Evolutionary conservation across 2,888 invertebrate genomes (phyloP).

Genomic region (Hyppa rectilinea): DNA sequence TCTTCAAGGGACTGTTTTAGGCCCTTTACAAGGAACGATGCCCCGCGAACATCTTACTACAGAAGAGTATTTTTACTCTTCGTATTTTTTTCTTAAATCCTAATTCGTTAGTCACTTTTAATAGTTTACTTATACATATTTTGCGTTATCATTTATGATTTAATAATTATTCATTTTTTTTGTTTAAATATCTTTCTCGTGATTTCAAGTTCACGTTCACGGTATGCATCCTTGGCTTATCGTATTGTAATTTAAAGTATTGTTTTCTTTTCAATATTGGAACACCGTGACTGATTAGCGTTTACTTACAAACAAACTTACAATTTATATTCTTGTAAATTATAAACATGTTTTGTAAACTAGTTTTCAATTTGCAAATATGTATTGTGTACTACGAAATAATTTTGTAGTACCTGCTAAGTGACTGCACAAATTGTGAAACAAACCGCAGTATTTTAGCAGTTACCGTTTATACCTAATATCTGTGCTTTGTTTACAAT

Average conservation of each 20-base stretch:
- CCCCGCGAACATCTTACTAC: background rate
- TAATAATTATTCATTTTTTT: background rate
- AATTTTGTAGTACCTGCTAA: conserved; percentile 19
- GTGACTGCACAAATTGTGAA: conserved; percentile 12
- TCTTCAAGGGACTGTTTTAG: conserved; percentile 26
- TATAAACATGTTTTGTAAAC: conserved; percentile 46
- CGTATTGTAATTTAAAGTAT: conserved; percentile 25
- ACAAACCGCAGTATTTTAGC: conserved; percentile 17
- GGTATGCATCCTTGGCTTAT: conserved; percentile 31
- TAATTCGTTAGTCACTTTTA: background rate
- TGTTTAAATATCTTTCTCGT: background rate
- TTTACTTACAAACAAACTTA: conserved; percentile 50
- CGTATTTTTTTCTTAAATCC: background rate
- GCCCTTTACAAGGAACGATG: background rate
- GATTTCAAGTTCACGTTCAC: conserved; percentile 10
- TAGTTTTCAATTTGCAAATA: conserved; percentile 33
- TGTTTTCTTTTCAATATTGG: conserved; percentile 51
- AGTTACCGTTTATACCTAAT: conserved; percentile 16
- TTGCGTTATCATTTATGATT: background rate
- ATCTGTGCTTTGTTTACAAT: conserved; percentile 17
- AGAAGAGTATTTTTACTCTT: background rate
- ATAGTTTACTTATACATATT: background rate
- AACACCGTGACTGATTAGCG: conserved; percentile 53
- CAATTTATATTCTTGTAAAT: conserved; percentile 45
- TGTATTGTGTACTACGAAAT: conserved; percentile 5